These are phyloP conservation scores for Heterodera schachtii DNA, from an alignment of 1,140 invertebrate genomes.

Conservation along the genomic window DNA sequence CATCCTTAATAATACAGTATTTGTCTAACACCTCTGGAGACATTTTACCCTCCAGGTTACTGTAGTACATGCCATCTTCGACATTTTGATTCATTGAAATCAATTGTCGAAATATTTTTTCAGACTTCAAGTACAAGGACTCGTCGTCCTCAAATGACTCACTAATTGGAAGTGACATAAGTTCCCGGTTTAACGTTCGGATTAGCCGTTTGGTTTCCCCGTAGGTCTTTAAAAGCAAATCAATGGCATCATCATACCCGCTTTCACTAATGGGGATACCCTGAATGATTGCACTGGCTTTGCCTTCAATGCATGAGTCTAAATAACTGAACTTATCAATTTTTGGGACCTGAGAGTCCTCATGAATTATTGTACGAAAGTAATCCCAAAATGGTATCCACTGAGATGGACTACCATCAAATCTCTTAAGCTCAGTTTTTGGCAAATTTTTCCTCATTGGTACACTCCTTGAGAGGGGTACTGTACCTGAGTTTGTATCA, in stretches of 20 bases:
- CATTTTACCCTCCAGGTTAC: too few species aligned
- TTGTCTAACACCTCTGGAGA: neutral
- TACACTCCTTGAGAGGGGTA: too few species aligned
- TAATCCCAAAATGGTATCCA: too few species aligned
- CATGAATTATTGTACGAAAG: too few species aligned
- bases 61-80: neutral
- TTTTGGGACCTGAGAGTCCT: too few species aligned
- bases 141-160: neutral
- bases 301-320: too few species aligned
- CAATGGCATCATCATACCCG: neutral
- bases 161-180: neutral
- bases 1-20: neutral
- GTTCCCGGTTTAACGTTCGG: neutral
- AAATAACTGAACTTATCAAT: too few species aligned
- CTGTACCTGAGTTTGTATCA: too few species aligned
- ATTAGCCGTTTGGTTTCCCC: neutral
- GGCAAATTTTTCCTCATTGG: too few species aligned
- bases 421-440: too few species aligned
- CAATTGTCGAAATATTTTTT: neutral
- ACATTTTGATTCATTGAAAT: neutral
- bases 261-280: neutral
- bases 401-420: too few species aligned
- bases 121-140: neutral
- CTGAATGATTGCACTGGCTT: too few species aligned
- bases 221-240: neutral